Base-by-base conservation (phyloP, 2,797 vertebrate genomes). In the Denticeps clupeoides region DNA sequence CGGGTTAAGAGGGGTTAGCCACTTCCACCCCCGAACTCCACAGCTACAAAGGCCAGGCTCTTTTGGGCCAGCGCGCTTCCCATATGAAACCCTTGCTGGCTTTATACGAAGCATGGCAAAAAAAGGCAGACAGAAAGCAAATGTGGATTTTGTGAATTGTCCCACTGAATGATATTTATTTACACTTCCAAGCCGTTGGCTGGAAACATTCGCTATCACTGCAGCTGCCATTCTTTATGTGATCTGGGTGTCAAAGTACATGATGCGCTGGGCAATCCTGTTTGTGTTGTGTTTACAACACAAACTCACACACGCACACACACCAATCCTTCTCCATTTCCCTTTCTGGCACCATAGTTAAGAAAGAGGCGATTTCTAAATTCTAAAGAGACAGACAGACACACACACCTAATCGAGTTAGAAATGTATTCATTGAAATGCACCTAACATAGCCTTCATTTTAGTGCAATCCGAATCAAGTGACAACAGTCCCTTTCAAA, bases 1-100 rank as follows among this genome's bases (percentile, higher is more conserved):
- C 67, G 74, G 81, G 83, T 84, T 83, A 83, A 84, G 74, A 79
- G 70, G 72, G 79, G 82, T 84, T 71, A 80, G 60, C 67, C 64
- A 52, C 72, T 75, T 77, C 71, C 65, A 69, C 74, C 79, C 70
- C 50, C 52, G 56, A 53, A 51, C 66, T 21, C 27, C 16, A 26
- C 41, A 1, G 35, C 64, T 71, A 75, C 79, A 83, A 82, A 82
- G 70, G 66, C 64, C 63, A 61, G 2, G 24, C 24, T 10, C 35
- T 38, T n/a, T 35, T 38, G 38, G 35, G 35, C 51, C 43, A 24
- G 31, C 52, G 37, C 38, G 32, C 46, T 41, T 47, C 50, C 40
- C 47, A 23, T 33, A 57, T 22, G 49, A 53, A 55, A 42, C 54
- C 41, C 54, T 40, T 51, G 21, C 35, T 33, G 56, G 56, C 54